phyloP scores from a whole-genome alignment of 1,140 invertebrate genomes.

The Philopotamus ludificatus region DNA sequence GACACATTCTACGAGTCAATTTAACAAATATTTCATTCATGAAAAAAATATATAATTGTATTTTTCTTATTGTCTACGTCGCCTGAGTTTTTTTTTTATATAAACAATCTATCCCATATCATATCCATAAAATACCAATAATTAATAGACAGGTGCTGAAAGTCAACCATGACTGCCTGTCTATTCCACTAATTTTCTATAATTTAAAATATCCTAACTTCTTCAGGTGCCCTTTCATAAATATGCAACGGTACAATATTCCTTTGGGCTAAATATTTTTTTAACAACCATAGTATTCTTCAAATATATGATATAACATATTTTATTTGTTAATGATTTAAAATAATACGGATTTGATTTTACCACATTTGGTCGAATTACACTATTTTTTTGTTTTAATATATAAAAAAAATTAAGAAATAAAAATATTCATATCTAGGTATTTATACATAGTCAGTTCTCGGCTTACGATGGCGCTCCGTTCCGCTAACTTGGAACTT shows the following conservation, averaged over 20 bases:
- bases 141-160: background rate
- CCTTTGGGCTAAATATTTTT: background rate
- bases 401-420: no score
- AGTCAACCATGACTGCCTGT: background rate
- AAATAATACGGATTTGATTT: no score
- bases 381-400: no score
- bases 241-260: background rate
- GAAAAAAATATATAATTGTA: no score
- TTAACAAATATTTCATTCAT: conserved; percentile 13
- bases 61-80: background rate
- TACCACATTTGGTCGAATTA: no score
- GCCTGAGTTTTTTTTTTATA: background rate
- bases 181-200: background rate
- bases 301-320: no score
- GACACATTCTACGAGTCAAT: conserved; percentile 22
- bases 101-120: background rate
- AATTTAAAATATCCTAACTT: background rate
- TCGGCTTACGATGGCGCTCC: no score
- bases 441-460: no score
- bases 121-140: no score
- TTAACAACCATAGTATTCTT: background rate
- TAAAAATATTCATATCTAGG: no score
- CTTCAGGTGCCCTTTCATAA: background rate
- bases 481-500: no score
- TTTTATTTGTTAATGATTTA: no score